Conservation (phyloP, 2,113 vertebrate genomes). For the Tychaedon coryphoeus region DNA sequence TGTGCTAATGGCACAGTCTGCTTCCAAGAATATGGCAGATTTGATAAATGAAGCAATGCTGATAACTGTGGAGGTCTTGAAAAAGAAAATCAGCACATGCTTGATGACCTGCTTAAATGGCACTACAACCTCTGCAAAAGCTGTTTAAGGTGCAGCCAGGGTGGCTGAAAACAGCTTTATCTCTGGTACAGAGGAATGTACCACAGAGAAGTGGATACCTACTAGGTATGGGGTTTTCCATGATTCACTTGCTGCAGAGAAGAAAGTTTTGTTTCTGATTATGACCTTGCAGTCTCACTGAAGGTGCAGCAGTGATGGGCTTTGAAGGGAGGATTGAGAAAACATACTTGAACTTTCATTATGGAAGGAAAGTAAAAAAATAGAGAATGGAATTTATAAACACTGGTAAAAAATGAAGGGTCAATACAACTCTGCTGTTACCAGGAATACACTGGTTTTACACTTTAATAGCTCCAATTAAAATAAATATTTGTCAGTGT, state of each 20-base stretch:
- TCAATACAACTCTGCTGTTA: not conserved
- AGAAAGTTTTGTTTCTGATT: not conserved
- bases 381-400: constrained; percentile 28
- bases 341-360: not conserved
- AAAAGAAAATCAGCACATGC: constrained; percentile 19
- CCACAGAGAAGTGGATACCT: not conserved
- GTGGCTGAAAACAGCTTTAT: constrained; percentile 25
- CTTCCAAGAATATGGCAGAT: constrained; percentile 50
- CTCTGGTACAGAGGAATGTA: not conserved
- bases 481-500: not conserved
- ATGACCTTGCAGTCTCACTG: not conserved
- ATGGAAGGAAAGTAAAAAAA: not conserved
- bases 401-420: not conserved
- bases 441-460: not conserved
- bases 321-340: constrained; percentile 21
- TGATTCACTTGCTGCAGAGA: not conserved
- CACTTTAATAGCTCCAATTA: not conserved
- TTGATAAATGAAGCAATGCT: constrained; percentile 31
- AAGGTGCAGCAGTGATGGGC: not conserved
- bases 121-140: not conserved
- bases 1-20: not conserved
- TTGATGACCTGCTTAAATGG: constrained; percentile 8
- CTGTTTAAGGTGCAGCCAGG: not conserved
- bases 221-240: not conserved
- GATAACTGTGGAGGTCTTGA: not conserved